Conservation (phyloP, 2,797 vertebrate genomes). For the Neosilurus mollespiculum region DNA sequence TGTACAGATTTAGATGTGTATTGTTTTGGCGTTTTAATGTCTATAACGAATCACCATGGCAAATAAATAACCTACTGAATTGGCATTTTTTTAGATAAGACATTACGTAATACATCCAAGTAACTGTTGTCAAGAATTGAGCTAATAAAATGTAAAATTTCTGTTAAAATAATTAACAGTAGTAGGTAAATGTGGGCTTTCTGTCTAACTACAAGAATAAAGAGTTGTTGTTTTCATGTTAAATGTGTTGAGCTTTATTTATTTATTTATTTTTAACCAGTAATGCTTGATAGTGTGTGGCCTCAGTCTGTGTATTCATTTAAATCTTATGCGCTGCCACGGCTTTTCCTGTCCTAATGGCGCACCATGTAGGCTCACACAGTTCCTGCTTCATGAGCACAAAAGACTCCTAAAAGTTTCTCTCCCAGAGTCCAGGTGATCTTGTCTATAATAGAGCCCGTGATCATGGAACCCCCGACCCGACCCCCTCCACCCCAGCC, state of each 20-base stretch:
- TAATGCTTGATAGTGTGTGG: conserved; percentile 22
- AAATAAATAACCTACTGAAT: neutral
- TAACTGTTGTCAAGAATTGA: neutral
- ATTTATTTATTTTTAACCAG: neutral
- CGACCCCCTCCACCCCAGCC: conserved; percentile 61
- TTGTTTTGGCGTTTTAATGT: neutral
- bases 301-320: conserved; percentile 14
- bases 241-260: neutral
- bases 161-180: neutral
- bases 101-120: neutral
- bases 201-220: too few species aligned
- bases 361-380: conserved; percentile 51
- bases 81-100: too few species aligned
- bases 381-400: conserved; percentile 57
- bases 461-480: conserved; percentile 59
- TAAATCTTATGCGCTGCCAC: conserved; percentile 26
- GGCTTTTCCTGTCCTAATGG: conserved; percentile 17
- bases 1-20: neutral
- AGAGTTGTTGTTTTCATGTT: neutral
- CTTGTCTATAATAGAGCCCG: conserved; percentile 53
- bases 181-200: neutral
- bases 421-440: conserved; percentile 59
- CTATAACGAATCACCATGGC: neutral
- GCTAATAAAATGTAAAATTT: neutral
- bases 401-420: conserved; percentile 62